Evolutionary conservation across 2,888 invertebrate species (phyloP).

Genomic region (Cheilosia pagana): DNA sequence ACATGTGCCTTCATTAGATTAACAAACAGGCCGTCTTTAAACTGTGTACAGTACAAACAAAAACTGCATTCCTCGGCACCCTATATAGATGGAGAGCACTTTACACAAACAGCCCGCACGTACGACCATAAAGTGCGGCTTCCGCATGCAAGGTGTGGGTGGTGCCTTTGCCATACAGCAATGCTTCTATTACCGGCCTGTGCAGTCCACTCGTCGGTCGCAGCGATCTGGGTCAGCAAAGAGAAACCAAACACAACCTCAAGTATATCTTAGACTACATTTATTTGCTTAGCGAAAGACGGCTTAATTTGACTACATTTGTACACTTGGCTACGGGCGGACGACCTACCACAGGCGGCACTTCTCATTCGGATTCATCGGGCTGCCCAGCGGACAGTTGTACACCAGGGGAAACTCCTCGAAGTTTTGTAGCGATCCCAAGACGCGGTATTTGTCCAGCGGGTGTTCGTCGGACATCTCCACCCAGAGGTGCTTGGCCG

Average conservation of each 20-base stretch:
- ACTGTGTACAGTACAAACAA: too few relatives aligned
- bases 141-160: too few relatives aligned
- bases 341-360: constrained; percentile 79
- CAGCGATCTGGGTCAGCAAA: constrained; percentile 1
- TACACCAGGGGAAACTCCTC: constrained; percentile 79
- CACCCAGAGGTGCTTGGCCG: constrained; percentile 80
- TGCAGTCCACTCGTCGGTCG: too few relatives aligned
- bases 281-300: constrained; percentile 9
- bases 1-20: too few relatives aligned
- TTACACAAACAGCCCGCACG: too few relatives aligned
- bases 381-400: constrained; percentile 78
- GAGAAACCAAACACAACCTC: neutral
- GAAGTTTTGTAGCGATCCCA: constrained; percentile 80
- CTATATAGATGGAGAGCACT: too few relatives aligned
- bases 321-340: neutral
- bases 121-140: too few relatives aligned
- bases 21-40: too few relatives aligned
- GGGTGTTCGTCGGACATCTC: constrained; percentile 79
- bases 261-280: constrained; percentile 13
- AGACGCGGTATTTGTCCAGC: constrained; percentile 80
- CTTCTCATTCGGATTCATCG: constrained; percentile 79
- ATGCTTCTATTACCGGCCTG: too few relatives aligned
- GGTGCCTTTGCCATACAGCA: too few relatives aligned
- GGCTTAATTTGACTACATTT: neutral
- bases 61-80: too few relatives aligned